These are phyloP conservation scores for Muscicapa adusta DNA, from an alignment of 2,113 vertebrate species.

Conservation along the genomic window DNA sequence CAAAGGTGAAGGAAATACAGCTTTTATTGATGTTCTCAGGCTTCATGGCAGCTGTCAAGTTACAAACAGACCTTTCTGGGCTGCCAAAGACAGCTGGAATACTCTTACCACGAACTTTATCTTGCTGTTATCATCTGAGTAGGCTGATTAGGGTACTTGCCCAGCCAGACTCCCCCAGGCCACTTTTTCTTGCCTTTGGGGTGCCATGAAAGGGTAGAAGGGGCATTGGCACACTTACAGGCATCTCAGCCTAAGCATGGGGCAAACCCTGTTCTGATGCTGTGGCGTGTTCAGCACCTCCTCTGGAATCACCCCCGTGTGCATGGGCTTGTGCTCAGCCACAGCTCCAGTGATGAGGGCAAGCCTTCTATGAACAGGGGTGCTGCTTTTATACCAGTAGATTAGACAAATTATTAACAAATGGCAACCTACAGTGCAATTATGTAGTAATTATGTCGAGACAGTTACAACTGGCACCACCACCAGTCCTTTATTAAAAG, in stretches of 20 bases:
- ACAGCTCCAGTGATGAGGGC: not conserved
- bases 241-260: not conserved
- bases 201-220: not conserved
- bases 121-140: not conserved
- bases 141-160: not conserved
- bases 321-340: not conserved
- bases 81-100: not conserved
- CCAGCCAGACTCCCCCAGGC: not conserved
- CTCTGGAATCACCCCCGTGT: not conserved
- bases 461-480: too few species aligned
- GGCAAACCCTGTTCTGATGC: not conserved
- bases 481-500: too few species aligned
- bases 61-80: not conserved
- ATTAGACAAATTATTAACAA: not conserved
- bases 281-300: not conserved
- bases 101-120: not conserved
- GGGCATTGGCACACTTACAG: not conserved
- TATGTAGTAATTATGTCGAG: too few species aligned
- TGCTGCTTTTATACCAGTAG: not conserved
- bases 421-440: not conserved
- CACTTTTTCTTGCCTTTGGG: not conserved
- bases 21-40: conserved; percentile 25
- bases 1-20: not conserved
- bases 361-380: not conserved
- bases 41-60: not conserved